Percentiles rank a stretch among this genome's conserved stretches.
Conservation (phyloP, 1,140 invertebrate genomes). For the Drosophila orosa region DNA sequence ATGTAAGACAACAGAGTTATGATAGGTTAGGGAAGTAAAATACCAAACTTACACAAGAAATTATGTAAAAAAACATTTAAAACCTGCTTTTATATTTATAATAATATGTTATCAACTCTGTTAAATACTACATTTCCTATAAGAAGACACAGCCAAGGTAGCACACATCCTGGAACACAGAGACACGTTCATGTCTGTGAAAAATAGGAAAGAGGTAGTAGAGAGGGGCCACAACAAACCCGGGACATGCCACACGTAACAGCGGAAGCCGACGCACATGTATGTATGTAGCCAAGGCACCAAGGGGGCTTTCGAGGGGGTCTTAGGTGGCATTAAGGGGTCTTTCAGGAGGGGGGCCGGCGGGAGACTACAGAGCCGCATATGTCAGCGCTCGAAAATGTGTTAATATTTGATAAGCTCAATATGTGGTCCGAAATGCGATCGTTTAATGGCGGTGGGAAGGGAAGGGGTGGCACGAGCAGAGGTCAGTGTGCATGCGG, state of each 20-base stretch:
- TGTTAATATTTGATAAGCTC: conserved; percentile 83
- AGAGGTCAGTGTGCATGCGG: conserved; percentile 61
- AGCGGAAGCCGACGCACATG: conserved; percentile 66
- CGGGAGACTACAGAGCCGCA: conserved; percentile 18
- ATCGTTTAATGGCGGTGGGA: conserved; percentile 34
- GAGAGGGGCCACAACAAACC: not conserved
- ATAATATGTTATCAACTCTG: not conserved
- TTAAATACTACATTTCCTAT: not conserved
- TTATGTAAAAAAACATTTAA: not conserved
- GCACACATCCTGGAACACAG: not conserved
- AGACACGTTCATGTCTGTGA: conserved; percentile 34
- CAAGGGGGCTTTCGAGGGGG: not conserved
- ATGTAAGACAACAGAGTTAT: not conserved
- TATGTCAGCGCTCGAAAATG: conserved; percentile 76
- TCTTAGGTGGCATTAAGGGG: conserved; percentile 7
- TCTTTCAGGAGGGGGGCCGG: not conserved
- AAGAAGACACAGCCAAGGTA: not conserved
- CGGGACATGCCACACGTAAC: conserved; percentile 67
- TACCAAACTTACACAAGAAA: no score
- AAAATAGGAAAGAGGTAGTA: not conserved
- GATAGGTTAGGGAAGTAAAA: not conserved
- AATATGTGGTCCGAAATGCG: conserved; percentile 73
- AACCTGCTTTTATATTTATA: no score
- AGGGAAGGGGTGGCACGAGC: conserved; percentile 32
- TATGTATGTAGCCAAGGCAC: conserved; percentile 11